These are phyloP conservation scores for Axis porcinus DNA, from an alignment of 2,113 vertebrate genomes.

Conservation along the genomic window DNA sequence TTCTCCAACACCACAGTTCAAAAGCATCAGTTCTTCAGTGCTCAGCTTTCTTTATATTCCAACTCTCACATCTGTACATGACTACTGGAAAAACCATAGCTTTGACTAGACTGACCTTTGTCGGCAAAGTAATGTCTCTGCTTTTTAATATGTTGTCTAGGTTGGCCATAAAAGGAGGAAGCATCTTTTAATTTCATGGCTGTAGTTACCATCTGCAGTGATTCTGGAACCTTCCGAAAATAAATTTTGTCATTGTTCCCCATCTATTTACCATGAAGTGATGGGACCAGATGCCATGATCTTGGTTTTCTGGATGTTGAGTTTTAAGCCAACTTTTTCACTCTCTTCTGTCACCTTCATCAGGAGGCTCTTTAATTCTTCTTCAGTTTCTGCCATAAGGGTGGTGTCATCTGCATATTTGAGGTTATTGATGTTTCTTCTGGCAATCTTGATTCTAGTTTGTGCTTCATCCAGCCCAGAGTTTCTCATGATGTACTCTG, in stretches of 20 bases:
- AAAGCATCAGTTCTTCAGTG: neutral
- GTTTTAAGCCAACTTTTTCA: neutral
- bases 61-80: neutral
- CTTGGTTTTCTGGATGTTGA: neutral
- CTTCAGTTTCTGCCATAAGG: neutral
- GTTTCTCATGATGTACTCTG: neutral
- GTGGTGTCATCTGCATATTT: neutral
- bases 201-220: neutral
- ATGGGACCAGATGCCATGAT: neutral
- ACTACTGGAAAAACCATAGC: neutral
- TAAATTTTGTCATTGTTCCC: neutral
- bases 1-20: neutral
- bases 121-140: neutral
- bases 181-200: neutral
- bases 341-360: neutral
- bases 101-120: neutral
- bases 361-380: neutral
- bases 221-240: neutral
- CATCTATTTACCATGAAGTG: neutral
- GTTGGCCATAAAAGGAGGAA: neutral
- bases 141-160: neutral
- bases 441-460: neutral
- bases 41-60: neutral
- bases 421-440: neutral
- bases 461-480: neutral